Conservation (phyloP, 2,888 invertebrate genomes). For the Trisateles emortualis region DNA sequence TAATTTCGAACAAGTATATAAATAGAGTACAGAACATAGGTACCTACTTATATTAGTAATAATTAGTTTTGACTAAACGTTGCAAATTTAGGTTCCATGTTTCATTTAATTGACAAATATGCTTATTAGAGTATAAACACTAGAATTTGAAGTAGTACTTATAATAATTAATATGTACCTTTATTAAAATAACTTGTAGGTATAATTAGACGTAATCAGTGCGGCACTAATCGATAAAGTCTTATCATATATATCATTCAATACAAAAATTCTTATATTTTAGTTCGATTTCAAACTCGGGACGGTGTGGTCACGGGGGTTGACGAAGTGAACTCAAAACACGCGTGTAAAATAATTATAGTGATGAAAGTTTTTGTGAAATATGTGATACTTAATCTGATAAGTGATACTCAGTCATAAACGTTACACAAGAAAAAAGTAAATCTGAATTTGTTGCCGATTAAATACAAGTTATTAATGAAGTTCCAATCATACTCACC, state of each 20-base stretch:
- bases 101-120: no score
- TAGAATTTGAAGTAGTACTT: background rate
- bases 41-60: no score
- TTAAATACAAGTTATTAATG: constrained; percentile 30
- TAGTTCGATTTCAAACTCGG: constrained; percentile 47
- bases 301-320: constrained; percentile 33
- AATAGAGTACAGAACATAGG: no score
- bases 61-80: no score
- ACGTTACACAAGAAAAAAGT: constrained; percentile 12
- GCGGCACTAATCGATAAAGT: constrained; percentile 55
- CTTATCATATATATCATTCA: constrained; percentile 54
- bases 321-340: constrained; percentile 3
- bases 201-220: constrained; percentile 57
- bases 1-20: no score
- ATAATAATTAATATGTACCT: constrained; percentile 21
- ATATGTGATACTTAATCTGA: constrained; percentile 15
- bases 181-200: constrained; percentile 24
- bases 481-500: constrained; percentile 12
- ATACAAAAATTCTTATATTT: constrained; percentile 42
- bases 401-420: constrained; percentile 15
- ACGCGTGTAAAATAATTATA: constrained; percentile 22
- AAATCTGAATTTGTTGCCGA: constrained; percentile 16
- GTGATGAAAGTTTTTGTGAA: constrained; percentile 18
- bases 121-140: background rate
- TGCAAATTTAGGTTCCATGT: no score